These are phyloP conservation scores for Petrolisthes cinctipes DNA, from an alignment of 2,888 invertebrate genomes.

Conservation along the genomic window DNA sequence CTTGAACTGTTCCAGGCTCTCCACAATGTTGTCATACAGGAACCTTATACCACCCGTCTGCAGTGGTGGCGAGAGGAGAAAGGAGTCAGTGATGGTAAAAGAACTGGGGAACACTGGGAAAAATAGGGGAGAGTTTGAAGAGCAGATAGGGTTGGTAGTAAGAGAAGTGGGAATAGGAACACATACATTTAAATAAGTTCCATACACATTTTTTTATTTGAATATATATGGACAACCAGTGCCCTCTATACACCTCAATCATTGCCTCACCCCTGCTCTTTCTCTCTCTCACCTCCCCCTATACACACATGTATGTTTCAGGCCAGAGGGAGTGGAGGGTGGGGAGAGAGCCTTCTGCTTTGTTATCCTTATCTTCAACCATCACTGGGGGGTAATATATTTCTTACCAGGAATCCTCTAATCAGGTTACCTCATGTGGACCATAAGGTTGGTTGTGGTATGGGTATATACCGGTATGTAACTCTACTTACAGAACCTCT, in stretches of 20 bases:
- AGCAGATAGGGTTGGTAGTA: not conserved
- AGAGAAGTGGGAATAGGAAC: not conserved
- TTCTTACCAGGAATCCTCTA: not conserved
- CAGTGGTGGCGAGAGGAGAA: conserved; percentile 62
- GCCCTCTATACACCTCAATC: not conserved
- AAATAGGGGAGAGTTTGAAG: not conserved
- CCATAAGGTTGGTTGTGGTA: too few species aligned
- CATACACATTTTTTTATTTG: not conserved
- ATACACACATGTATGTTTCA: not conserved
- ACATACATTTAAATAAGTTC: not conserved
- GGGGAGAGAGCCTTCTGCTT: too few species aligned
- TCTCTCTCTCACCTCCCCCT: not conserved
- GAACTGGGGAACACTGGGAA: too few species aligned
- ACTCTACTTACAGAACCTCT: too few species aligned
- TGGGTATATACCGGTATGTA: not conserved
- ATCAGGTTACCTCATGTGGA: not conserved
- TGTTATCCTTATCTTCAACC: not conserved
- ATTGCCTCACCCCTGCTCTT: not conserved
- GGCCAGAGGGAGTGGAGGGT: not conserved
- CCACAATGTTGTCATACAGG: conserved; percentile 96
- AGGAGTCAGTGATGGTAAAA: not conserved
- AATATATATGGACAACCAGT: too few species aligned
- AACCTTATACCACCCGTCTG: conserved; percentile 94
- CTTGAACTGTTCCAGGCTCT: conserved; percentile 89
- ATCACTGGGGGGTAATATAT: not conserved